phyloP scores from a whole-genome alignment of 2,113 vertebrate genomes.

The Halcyon senegalensis region DNA sequence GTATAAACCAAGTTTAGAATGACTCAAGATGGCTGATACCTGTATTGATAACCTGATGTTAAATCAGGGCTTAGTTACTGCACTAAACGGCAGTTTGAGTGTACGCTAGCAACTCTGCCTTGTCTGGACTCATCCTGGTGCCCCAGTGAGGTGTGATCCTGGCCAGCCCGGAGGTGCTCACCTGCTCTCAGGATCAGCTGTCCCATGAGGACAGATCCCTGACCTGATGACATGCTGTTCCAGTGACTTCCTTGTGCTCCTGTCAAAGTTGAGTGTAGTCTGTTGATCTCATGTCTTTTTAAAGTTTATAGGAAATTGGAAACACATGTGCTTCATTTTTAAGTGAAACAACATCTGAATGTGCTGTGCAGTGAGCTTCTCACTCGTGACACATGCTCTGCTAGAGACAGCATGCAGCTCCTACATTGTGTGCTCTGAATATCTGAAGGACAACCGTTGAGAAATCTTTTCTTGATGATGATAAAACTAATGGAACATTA shows the following conservation, averaged over 20 bases:
- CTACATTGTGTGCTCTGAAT: background rate
- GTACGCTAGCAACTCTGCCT: background rate
- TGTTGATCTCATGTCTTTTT: background rate
- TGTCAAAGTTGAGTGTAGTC: accelerated
- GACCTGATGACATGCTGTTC: background rate
- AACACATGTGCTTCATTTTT: background rate
- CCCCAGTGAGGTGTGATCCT: background rate
- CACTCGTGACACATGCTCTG: background rate
- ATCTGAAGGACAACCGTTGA: background rate
- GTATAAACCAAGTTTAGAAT: background rate
- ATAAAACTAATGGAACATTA: background rate
- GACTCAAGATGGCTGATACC: background rate
- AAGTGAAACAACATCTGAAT: background rate
- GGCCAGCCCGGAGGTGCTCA: background rate
- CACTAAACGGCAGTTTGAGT: background rate
- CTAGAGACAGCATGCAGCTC: background rate
- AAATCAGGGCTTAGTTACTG: background rate
- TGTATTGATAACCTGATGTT: background rate
- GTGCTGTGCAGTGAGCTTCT: background rate
- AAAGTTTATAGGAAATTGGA: background rate
- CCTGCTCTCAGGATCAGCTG: background rate
- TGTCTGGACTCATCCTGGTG: background rate
- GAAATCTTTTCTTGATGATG: background rate
- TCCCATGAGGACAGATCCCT: background rate
- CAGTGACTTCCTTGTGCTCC: background rate